Base-by-base conservation (phyloP, 2,797 vertebrate genomes). In the Betta splendens region DNA sequence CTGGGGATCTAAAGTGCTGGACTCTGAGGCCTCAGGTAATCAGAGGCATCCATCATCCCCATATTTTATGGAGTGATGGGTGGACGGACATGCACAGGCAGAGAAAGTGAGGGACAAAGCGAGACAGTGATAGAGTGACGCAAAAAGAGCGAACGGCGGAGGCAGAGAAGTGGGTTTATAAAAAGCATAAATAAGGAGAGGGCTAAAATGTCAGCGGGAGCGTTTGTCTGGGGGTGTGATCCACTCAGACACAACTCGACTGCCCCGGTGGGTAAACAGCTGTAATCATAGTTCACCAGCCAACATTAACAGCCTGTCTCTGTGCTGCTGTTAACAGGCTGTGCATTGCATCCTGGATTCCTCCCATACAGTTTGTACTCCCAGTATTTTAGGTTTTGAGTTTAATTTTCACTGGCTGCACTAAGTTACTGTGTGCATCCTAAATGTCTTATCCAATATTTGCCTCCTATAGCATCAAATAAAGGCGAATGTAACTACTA, bases 181-280 rank as follows among this genome's bases (percentile, higher is more conserved):
- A 83, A 88, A 79, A 67, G 72, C 74, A 73, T 68, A 75, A 71
- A 67, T 73, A 77, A 78, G 80, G 73, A 69, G 52, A 77, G 70
- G 65, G 51, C 61, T 67, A 40, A 87, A 87, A 85, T 86, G 84
- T 85, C 71, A 75, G 52, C 29, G 57, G 64, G 75, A 74, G 72
- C 67, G 58, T 85, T 79, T 64, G 65, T 82, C 61, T 82, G 80
- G 67, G 84, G 74, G 70, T 88, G 79, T 57, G 83, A 85, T 72
- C 70, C 73, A 84, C 79, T 84, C 68, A 69, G 77, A 82, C 75
- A 25, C 36, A 28, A 58, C 63, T 70, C 23, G 0, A 17, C 55
- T 75, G 71, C 35, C 61, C 59, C 56, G 47, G 55, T 77, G 69
- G 75, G 52, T 74, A 75, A 86, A 82, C 72, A 73, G 58, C 77